These are phyloP conservation scores for Propsilocerus akamusi DNA, from an alignment of 1,140 invertebrate species.

Conservation along the genomic window DNA sequence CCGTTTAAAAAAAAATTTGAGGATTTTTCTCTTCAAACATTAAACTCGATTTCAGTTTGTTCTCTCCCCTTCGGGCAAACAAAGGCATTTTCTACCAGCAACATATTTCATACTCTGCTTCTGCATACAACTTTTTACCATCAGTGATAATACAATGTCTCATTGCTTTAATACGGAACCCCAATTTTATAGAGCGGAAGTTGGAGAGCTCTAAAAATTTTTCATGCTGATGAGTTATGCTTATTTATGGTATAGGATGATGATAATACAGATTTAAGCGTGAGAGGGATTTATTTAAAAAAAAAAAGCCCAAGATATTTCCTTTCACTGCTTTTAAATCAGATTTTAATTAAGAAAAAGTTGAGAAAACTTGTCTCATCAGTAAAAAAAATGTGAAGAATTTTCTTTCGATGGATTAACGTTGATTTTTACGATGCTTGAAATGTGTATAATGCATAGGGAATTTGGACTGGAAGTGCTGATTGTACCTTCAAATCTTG, in stretches of 20 bases:
- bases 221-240: conserved; percentile 1
- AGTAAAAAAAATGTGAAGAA: no score
- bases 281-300: no score
- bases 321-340: not conserved
- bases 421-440: no score
- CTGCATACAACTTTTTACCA: no score
- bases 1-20: conserved; percentile 2
- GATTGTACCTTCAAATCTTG: no score
- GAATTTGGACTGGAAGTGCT: no score
- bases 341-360: conserved; percentile 4
- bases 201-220: conserved; percentile 1
- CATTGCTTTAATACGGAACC: conserved; percentile 1
- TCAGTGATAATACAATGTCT: no score
- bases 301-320: not conserved
- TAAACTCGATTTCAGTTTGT: not conserved
- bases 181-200: conserved; percentile 1
- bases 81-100: not conserved
- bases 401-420: no score
- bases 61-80: not conserved
- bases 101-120: no score
- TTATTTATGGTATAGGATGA: not conserved
- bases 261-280: not conserved
- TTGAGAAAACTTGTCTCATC: no score
- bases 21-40: not conserved
- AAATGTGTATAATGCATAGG: no score